These are phyloP conservation scores for Pollenia angustigena DNA, from an alignment of 2,888 invertebrate species.

Conservation along the genomic window DNA sequence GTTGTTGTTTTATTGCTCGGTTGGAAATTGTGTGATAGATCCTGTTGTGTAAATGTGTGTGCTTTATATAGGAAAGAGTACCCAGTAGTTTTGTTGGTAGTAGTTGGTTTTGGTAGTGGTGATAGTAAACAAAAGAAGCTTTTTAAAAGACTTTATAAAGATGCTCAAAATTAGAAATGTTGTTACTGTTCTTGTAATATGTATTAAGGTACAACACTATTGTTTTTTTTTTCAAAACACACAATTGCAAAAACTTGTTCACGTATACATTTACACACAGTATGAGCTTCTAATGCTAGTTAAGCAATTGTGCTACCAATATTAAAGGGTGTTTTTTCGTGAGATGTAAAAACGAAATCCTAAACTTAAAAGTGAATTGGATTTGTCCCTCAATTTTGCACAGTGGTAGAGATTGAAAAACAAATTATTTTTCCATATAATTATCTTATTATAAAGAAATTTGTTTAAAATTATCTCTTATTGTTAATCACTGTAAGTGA, in stretches of 20 bases:
- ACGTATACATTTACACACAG: slow-evolving; percentile 5
- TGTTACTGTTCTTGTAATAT: slow-evolving; percentile 40
- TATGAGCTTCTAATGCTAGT: neutral
- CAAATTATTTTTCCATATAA: no score
- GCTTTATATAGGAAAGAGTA: slow-evolving; percentile 24
- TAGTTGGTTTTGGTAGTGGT: slow-evolving; percentile 11
- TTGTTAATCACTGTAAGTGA: neutral
- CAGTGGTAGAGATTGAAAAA: no score
- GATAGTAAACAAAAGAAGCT: slow-evolving; percentile 54
- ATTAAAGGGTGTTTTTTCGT: neutral
- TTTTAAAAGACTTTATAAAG: slow-evolving; percentile 55
- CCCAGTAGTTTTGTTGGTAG: slow-evolving; percentile 14
- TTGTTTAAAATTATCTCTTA: no score
- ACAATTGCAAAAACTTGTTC: neutral
- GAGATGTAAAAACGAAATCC: no score
- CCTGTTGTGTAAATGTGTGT: slow-evolving; percentile 61
- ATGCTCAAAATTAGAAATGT: slow-evolving; percentile 63
- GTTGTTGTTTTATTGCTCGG: slow-evolving; percentile 28
- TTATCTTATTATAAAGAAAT: no score
- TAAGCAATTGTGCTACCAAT: slow-evolving; percentile 18
- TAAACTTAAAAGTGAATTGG: neutral
- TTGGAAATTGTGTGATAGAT: slow-evolving; percentile 50
- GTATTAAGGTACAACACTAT: slow-evolving; percentile 41
- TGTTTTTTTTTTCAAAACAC: slow-evolving; percentile 49
- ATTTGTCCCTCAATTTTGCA: neutral